A percentile compares a stretch with the other conserved stretches of the same genome.
Evolutionary conservation across 2,113 vertebrate species (phyloP).

Genomic region (Tragelaphus buxtoni): DNA sequence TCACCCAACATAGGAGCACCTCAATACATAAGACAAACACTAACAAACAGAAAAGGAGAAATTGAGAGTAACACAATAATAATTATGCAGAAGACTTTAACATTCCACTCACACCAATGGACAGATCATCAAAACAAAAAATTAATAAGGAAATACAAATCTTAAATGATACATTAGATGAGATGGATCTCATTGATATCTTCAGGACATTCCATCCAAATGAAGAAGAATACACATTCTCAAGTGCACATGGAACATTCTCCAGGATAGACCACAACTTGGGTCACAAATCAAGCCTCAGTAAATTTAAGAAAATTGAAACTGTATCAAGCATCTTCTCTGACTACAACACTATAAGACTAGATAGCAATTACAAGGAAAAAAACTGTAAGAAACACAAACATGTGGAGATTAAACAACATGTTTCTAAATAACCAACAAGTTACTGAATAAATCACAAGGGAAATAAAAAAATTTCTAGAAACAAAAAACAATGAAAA

Average conservation of each 20-base stretch:
- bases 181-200: background rate
- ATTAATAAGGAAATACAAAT: background rate
- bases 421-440: background rate
- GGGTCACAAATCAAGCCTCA: background rate
- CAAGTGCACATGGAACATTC: background rate
- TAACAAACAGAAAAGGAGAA: background rate
- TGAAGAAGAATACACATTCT: background rate
- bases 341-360: background rate
- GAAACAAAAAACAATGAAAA: background rate
- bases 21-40: background rate
- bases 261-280: background rate
- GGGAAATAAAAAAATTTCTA: background rate
- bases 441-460: background rate
- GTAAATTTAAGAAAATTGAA: background rate
- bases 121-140: background rate
- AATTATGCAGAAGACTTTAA: background rate
- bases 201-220: background rate
- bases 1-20: background rate
- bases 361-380: background rate
- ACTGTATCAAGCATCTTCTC: background rate
- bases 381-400: background rate
- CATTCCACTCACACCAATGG: background rate
- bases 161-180: background rate
- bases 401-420: background rate
- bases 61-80: background rate